Percentiles rank a stretch among this genome's conserved stretches.
phyloP scores from a whole-genome alignment of 2,888 invertebrate species.

The Endomychus coccineus region DNA sequence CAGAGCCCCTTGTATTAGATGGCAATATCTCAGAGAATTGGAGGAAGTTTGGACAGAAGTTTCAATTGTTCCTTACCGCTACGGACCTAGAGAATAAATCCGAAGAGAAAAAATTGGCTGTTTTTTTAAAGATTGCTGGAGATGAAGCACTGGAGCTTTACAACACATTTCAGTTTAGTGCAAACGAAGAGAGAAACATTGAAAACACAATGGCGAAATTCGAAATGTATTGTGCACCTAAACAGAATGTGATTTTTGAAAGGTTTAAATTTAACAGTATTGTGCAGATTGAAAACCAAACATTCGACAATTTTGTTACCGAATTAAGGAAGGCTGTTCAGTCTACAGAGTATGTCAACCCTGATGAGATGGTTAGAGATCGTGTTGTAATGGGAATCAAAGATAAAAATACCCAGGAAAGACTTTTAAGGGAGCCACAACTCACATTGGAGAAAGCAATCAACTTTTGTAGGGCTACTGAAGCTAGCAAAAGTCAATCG shows the following conservation, averaged over 20 bases:
- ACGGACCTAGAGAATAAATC: not conserved
- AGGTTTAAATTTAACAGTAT: constrained; percentile 6
- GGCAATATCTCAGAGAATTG: constrained; percentile 10
- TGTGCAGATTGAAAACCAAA: constrained; percentile 3
- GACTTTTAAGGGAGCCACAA: constrained; percentile 15
- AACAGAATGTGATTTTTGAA: constrained; percentile 7
- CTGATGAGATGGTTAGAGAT: constrained; percentile 5
- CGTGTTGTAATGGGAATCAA: constrained; percentile 6
- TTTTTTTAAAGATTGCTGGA: constrained; percentile 3
- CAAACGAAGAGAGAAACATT: constrained; percentile 1
- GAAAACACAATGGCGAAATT: not conserved
- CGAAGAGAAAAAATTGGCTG: constrained; percentile 3
- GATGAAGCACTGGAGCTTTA: constrained; percentile 5
- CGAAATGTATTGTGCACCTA: not conserved
- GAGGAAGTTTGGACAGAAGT: constrained; percentile 9
- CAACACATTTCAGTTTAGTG: constrained; percentile 4
- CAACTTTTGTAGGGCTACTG: constrained; percentile 3
- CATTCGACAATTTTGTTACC: constrained; percentile 4
- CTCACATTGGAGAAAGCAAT: constrained; percentile 4
- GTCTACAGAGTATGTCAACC: not conserved
- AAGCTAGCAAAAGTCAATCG: constrained; percentile 6
- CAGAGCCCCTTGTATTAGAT: constrained; percentile 1
- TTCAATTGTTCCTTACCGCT: constrained; percentile 1
- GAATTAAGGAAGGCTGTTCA: constrained; percentile 3
- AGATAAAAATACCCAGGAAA: constrained; percentile 6